phyloP scores from a whole-genome alignment of 2,888 invertebrate genomes.

The Isotomurus palustris region DNA sequence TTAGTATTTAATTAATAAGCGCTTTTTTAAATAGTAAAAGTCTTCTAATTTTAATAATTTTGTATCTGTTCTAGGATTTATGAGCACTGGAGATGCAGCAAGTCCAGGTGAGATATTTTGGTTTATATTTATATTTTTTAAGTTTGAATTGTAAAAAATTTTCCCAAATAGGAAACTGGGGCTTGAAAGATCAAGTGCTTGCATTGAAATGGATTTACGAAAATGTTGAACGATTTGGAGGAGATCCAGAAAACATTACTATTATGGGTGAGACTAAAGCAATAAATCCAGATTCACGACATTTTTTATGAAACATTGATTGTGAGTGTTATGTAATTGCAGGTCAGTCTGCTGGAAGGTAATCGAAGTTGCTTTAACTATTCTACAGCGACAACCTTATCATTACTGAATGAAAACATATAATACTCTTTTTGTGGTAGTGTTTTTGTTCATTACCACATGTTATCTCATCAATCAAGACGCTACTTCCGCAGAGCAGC shows the following conservation, averaged over 20 bases:
- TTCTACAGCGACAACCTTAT: too few species aligned
- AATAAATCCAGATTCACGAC: too few species aligned
- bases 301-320: constrained; percentile 1
- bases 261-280: constrained; percentile 33
- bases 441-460: constrained; percentile 27
- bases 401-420: too few species aligned
- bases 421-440: background rate
- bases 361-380: too few species aligned
- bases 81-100: constrained; percentile 28
- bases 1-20: too few species aligned
- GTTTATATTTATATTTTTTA: too few species aligned
- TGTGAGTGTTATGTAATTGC: background rate
- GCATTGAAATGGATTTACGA: constrained; percentile 36
- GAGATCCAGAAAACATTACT: constrained; percentile 17
- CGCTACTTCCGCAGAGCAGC: constrained; percentile 23
- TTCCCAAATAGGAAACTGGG: constrained; percentile 31
- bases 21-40: too few species aligned
- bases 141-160: too few species aligned
- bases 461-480: constrained; percentile 21
- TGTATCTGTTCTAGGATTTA: too few species aligned
- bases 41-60: too few species aligned
- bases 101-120: constrained; percentile 22
- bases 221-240: constrained; percentile 33
- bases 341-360: constrained; percentile 2
- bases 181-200: constrained; percentile 38